Evolutionary conservation across 2,888 invertebrate genomes (phyloP), one percentile per base, ranked within the genome.

Genomic region (Atrina japonica): DNA sequence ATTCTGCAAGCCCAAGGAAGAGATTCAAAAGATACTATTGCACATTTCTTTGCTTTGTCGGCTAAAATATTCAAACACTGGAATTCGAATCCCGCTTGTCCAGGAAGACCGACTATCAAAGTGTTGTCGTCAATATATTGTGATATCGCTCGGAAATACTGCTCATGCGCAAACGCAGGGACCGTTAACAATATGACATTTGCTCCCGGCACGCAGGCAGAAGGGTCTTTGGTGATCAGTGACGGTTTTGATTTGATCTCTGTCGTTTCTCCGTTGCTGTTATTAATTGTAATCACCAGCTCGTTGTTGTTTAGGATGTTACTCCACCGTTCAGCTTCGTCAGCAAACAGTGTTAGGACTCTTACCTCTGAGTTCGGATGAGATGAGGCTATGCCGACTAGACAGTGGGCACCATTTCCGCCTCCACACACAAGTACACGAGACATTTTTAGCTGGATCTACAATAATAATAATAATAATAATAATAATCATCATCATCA

Each of bases 391-490:
- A 78, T 65, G 3, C 82, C 83, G 2, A 86, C 78, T 53, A 83
- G 55, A 29, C 83, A 83, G 53, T 87, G 87, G 14, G 86, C 85
- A 11, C 84, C 86, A 80, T 87, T 87, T 14, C 87, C 87, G 16
- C 85, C 85, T 11, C 86, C 87, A 63, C 85, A 84, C 11, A 86
- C 69, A 9, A 80, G 72, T 45, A 80, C 61, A 6, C 23, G 23
- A 52, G 14, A 6, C 25, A 23, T 18, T 25, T 25, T 52, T 6
- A 21, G 21, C 52, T 18, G 47, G 47, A 5, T 47, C 47, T 47
- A 16, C 5, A 47, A 47, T 47, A 47, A 47, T 47, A 47, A 6
- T 16, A 21, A 6, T 9, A 47, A 47, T 6, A 47, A n/a, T n/a
- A n/a, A n/a, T n/a, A n/a, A n/a, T n/a, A n/a, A n/a, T n/a, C n/a